Evolutionary conservation across 2,797 vertebrate species (phyloP), one percentile per base, ranked within the genome.

Genomic region (Peromyscus nudipes): DNA sequence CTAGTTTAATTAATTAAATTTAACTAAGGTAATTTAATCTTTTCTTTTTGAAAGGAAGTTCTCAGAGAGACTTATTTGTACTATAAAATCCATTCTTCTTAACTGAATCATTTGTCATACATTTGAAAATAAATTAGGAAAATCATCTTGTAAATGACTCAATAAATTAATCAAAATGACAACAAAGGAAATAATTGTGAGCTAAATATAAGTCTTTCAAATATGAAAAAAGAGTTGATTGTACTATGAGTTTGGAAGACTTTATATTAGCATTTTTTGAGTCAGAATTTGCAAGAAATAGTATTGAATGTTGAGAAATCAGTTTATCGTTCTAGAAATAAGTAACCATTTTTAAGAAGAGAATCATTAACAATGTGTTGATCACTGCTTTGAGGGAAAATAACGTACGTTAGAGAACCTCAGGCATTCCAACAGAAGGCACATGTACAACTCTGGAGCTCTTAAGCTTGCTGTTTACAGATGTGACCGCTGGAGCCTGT

Each of bases 81-180:
- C 23, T n/a, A 31, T 62, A 6, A 19, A 79, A 92, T 89, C 0
- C 7, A 80, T 69, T 89, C 6, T 11, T 52, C 52, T 87, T 1
- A 91, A 85, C 60, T 95, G 14, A 97, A 52, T 77, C 25, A 14
- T 90, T 29, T 29, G 2, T n/a, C 21, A 76, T 71, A 46, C 13
- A 60, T 75, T 76, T 93, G 4, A 95, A 95, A 93, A 92, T 91
- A 60, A 87, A 84, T 65, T 93, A 69, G 14, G 23, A 69, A 90
- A 81, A 69, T 73, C 43, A 43, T 6, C 17, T 64, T 16, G 4
- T 40, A n/a, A 88, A 52, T 90, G 62, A 55, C 0, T 92, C 27
- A 85, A 37, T 67, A 64, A 64, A 57, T 86, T 94, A 84, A 34
- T 90, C 21, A 89, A 75, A 92, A 52, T 92, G 8, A 34, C 9